Conservation (phyloP, 2,113 vertebrate species). For the Egretta garzetta region DNA sequence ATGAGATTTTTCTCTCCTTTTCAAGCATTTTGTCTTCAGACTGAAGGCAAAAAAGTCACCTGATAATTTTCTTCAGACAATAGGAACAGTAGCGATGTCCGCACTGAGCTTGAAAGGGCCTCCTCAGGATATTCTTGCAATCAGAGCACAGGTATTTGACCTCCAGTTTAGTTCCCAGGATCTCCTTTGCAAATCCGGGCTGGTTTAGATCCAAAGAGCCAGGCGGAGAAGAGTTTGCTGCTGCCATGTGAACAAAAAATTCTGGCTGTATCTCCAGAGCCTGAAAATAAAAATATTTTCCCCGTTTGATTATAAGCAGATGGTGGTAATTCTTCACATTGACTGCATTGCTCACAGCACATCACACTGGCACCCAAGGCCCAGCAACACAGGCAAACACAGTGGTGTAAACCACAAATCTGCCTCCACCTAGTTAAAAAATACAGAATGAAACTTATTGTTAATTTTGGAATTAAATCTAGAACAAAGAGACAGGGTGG, state of each 20-base stretch:
- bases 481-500: not conserved
- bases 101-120: conserved; percentile 91
- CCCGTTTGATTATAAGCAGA: not conserved
- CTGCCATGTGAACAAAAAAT: conserved; percentile 73
- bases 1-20: not conserved
- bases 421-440: not conserved
- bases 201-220: conserved; percentile 87
- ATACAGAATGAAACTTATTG: rapidly evolving
- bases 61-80: conserved; percentile 87
- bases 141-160: conserved; percentile 92
- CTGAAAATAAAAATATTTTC: conserved; percentile 30
- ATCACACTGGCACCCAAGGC: not conserved
- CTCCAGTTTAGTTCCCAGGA: conserved; percentile 87
- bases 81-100: conserved; percentile 92
- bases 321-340: not conserved
- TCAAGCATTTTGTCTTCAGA: not conserved
- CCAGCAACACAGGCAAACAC: not conserved
- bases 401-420: rapidly evolving
- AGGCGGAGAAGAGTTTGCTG: conserved; percentile 85
- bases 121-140: conserved; percentile 86
- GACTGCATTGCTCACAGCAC: not conserved
- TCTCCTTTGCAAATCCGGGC: conserved; percentile 86
- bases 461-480: not conserved
- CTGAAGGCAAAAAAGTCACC: conserved; percentile 70
- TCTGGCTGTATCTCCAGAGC: not conserved